These are phyloP conservation scores for Petrocephalus microphthalmus DNA, from an alignment of 2,113 vertebrate genomes.

Conservation along the genomic window DNA sequence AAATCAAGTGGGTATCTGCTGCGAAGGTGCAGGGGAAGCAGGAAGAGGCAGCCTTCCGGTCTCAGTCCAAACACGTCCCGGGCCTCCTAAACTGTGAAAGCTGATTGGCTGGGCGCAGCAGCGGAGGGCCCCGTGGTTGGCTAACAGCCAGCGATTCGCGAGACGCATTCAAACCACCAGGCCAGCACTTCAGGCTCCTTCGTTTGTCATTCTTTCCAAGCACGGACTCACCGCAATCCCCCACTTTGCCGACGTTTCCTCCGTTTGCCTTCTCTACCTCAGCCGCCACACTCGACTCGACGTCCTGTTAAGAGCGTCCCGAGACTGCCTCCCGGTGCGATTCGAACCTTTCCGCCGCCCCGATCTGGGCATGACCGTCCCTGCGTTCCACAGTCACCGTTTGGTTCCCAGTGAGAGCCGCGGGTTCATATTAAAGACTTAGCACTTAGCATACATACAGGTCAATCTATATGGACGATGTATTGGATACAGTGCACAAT, in stretches of 20 bases:
- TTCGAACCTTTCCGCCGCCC: conserved; percentile 25
- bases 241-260: not conserved
- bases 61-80: not conserved
- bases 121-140: not conserved
- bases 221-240: not conserved
- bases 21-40: not conserved
- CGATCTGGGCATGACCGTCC: conserved; percentile 25
- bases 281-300: not conserved
- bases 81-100: not conserved
- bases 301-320: conserved; percentile 32
- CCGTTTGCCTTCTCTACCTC: conserved; percentile 6
- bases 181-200: conserved; percentile 1
- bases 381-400: not conserved
- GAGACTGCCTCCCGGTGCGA: not conserved
- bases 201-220: conserved; percentile 23
- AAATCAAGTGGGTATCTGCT: not conserved
- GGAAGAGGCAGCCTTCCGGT: not conserved
- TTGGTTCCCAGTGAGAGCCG: not conserved
- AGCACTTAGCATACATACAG: not conserved
- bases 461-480: not conserved
- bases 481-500: not conserved
- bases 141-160: not conserved
- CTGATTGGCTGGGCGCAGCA: not conserved
- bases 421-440: not conserved
- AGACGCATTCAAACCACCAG: not conserved